Evolutionary conservation across 2,797 vertebrate species (phyloP), one percentile per base, ranked within the genome.

Genomic region (Sebastes umbrosus): DNA sequence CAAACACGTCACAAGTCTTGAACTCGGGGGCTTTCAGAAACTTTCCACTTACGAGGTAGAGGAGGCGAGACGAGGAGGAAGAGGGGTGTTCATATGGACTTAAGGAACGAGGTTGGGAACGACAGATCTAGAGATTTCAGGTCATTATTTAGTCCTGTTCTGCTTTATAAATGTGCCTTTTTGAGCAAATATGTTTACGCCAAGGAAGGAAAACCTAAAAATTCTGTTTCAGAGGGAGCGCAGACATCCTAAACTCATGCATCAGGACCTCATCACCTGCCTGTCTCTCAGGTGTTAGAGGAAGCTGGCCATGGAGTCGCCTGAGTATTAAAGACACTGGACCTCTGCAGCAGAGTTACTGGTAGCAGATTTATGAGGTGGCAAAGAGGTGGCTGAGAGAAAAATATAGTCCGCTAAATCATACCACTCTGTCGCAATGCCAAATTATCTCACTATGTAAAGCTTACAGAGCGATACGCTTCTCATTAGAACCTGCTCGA

Each of bases 341-440:
- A 93, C 83, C 84, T 85, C 71, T 16, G 88, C 75, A 79, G 88
- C 74, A 82, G 77, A 90, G 82, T 84, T 88, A 89, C 79, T 84
- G 85, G 92, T 63, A 85, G 74, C 86, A 93, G 92, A 95, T 94
- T 95, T 93, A 94, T 86, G 90, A 93, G 88, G 87, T 93, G 86
- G 78, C 78, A 75, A 84, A 73, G 85, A 90, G 88, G 93, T 91
- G 90, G 85, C 89, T 74, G 86, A 75, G 81, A 89, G 90, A 84
- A 96, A 94, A 94, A 93, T 93, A 92, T 88, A 80, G 89, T 90
- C 58, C 0, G 88, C 76, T 94, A 94, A 95, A 95, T 95, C 94
- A 92, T 87, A 91, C 66, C 83, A 79, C 74, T 87, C 77, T 87
- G 84, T 88, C 75, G 70, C 88, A 79, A 88, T 89, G 92, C 92